Base-by-base conservation (phyloP, 1,140 invertebrate genomes). In the Zaprionus davidi region DNA sequence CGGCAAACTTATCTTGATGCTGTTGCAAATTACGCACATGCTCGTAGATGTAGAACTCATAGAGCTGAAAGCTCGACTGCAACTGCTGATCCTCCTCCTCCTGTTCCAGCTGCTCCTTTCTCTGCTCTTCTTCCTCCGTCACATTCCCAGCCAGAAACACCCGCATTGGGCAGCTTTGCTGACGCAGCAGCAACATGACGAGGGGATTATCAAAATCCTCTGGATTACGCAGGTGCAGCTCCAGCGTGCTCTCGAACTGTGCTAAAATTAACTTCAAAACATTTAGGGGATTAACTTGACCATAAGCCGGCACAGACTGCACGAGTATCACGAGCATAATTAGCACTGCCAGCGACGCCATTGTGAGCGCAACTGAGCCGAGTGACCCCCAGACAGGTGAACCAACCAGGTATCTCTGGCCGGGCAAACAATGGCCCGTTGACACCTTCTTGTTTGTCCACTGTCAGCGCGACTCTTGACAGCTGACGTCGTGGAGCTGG, bases 371-470 rank as follows among this genome's bases (percentile, higher is more conserved):
- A 73, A 87, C 81, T 87, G 84, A 78, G 58, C 44, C 46, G 12
- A 41, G 28, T 65, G 46, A 51, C 60, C 67, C n/a, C n/a, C 22
- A 24, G 7, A 26, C 65, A 60, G 67, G 57, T 84, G 53, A 41
- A 28, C 51, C 17, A 34, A 15, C 20, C 28, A 56, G 20, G 22
- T 75, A 71, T 66, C 69, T 66, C 26, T 68, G 60, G 60, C 49
- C 36, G 58, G 53, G 51, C 71, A 75, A 71, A 68, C 53, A 66
- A 73, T 51, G 46, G 26, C 46, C 41, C 41, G 34, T 64, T 82
- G 70, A 78, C 80, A 82, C 71, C 84, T 81, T 81, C 49, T 71
- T 87, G 78, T 87, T 87, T 88, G 63, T 56, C 67, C 46, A 79
- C 68, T 79, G 84, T 87, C 84, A 87, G 15, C 17, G 20, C 17